A percentile compares a stretch with the other conserved stretches of the same genome.
phyloP scores from a whole-genome alignment of 2,113 vertebrate genomes.

The rat (Rattus norvegicus) region DNA sequence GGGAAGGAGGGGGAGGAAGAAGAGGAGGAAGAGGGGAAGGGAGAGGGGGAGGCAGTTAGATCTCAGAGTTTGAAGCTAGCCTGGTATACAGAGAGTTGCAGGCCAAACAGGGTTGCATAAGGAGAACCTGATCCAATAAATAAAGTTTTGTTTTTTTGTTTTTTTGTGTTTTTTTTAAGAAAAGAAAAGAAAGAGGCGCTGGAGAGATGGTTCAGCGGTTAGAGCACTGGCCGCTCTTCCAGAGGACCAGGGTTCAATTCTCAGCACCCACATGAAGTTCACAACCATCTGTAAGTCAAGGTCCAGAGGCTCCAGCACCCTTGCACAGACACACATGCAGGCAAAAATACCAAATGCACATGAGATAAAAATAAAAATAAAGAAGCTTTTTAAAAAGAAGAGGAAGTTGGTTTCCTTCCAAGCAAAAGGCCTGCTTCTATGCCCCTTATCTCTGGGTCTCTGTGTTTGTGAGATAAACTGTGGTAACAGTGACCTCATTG shows the following conservation, averaged over 20 bases:
- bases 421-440: neutral
- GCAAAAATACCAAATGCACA: too few relatives aligned
- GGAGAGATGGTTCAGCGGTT: too few relatives aligned
- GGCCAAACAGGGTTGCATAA: neutral
- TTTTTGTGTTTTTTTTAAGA: too few relatives aligned
- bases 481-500: neutral
- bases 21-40: neutral
- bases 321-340: too few relatives aligned
- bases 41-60: neutral
- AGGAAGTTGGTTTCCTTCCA: neutral
- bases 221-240: too few relatives aligned
- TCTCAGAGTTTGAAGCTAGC: neutral
- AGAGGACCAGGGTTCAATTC: too few relatives aligned
- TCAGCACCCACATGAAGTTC: too few relatives aligned
- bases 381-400: neutral
- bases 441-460: neutral
- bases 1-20: too few relatives aligned
- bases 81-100: neutral
- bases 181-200: neutral
- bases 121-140: neutral
- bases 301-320: too few relatives aligned
- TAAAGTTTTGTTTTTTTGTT: neutral
- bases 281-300: too few relatives aligned
- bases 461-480: neutral
- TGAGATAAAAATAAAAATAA: too few relatives aligned